phyloP scores from a whole-genome alignment of 2,888 invertebrate genomes.

The Meteorus colon region DNA sequence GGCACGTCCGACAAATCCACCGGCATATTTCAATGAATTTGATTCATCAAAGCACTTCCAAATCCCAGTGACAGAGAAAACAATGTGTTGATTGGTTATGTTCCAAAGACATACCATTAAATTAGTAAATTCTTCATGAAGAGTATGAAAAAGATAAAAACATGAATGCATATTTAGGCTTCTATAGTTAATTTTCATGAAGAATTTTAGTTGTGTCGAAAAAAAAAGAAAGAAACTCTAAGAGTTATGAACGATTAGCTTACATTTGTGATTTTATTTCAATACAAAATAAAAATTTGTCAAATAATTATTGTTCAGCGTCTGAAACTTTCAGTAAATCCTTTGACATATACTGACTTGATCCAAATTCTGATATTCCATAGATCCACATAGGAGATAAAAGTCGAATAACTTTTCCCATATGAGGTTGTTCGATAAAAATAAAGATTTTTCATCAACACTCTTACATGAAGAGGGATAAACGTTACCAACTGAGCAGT shows the following conservation, averaged over 20 bases:
- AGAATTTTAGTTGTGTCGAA: not conserved
- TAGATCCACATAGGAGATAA: too few relatives aligned
- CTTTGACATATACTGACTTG: too few relatives aligned
- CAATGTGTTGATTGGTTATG: not conserved
- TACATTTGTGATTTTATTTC: too few relatives aligned
- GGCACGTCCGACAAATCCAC: constrained; percentile 17
- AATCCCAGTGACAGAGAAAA: not conserved
- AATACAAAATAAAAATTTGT: too few relatives aligned
- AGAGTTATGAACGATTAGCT: not conserved
- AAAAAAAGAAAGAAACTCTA: not conserved
- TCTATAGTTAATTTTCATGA: not conserved
- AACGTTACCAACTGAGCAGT: not conserved
- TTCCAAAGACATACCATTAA: not conserved
- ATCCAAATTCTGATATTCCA: too few relatives aligned
- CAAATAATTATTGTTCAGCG: too few relatives aligned
- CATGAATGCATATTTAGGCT: not conserved
- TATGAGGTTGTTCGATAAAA: too few relatives aligned
- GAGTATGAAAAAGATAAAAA: not conserved
- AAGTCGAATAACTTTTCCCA: too few relatives aligned
- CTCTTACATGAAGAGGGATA: too few relatives aligned
- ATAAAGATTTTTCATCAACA: too few relatives aligned
- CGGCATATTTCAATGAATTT: constrained; percentile 36
- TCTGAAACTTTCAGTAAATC: too few relatives aligned
- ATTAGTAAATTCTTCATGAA: not conserved
- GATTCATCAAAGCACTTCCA: constrained; percentile 3